Percentiles rank a stretch among this genome's conserved stretches.
These are phyloP conservation scores for Nomada ferruginata DNA, from an alignment of 2,888 invertebrate species.

Conservation along the genomic window DNA sequence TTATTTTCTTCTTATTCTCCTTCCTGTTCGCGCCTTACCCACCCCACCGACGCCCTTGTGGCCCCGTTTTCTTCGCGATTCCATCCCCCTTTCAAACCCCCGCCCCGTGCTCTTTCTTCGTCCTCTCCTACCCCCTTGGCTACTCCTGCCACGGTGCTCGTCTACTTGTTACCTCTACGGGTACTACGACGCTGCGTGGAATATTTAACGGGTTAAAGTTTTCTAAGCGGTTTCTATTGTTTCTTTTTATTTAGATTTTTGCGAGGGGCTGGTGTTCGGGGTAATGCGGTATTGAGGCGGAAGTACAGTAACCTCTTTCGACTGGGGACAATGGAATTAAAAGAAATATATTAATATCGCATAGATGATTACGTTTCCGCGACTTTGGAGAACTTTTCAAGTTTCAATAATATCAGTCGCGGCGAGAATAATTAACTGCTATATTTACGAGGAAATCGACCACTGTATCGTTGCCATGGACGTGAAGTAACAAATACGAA, in stretches of 20 bases:
- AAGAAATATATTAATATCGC: too few species aligned
- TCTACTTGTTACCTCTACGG: conserved; percentile 56
- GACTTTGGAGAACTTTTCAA: too few species aligned
- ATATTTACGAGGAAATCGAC: not conserved
- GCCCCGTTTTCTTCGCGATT: conserved; percentile 48
- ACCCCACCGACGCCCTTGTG: conserved; percentile 40
- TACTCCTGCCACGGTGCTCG: conserved; percentile 21
- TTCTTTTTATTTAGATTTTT: too few species aligned
- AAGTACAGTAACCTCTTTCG: too few species aligned
- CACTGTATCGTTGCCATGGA: not conserved
- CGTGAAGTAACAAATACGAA: too few species aligned
- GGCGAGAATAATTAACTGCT: too few species aligned
- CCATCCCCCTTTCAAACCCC: conserved; percentile 15
- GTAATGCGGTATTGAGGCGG: too few species aligned
- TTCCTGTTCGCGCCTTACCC: conserved; percentile 67
- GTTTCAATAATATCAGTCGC: too few species aligned
- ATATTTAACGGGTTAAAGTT: conserved; percentile 80
- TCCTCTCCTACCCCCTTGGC: conserved; percentile 17
- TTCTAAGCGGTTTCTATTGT: conserved; percentile 37
- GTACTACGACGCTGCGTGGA: conserved; percentile 74
- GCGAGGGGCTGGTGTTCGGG: too few species aligned
- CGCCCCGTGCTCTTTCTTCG: conserved; percentile 19
- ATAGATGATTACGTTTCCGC: too few species aligned
- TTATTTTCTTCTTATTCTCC: conserved; percentile 83
- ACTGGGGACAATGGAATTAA: too few species aligned